Evolutionary conservation across 2,888 invertebrate species (phyloP).

Genomic region (Eristalinus aeneus): DNA sequence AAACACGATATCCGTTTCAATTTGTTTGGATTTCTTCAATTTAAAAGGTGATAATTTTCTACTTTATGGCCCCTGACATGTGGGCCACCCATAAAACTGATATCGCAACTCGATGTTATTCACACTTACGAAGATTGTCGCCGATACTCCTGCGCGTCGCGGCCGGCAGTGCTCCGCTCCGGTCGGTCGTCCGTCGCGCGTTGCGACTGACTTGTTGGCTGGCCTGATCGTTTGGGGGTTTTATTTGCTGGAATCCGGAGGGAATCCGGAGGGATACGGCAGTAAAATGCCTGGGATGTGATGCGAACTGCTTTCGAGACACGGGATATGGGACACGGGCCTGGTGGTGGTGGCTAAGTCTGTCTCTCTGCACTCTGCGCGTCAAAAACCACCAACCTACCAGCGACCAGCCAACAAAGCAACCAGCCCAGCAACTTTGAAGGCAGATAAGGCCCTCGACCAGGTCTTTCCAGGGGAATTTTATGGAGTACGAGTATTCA

Average conservation of each 20-base stretch:
- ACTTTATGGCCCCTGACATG: conserved; percentile 81
- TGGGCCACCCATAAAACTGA: conserved; percentile 81
- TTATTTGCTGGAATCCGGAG: background rate
- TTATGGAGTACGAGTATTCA: conserved; percentile 46
- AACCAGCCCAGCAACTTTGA: conserved; percentile 71
- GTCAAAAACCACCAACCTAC: conserved; percentile 17
- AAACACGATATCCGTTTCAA: conserved; percentile 81
- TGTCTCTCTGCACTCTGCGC: background rate
- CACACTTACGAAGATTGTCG: conserved; percentile 71
- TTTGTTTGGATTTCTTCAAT: conserved; percentile 81
- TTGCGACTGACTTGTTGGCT: conserved; percentile 9
- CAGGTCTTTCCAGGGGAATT: conserved; percentile 56
- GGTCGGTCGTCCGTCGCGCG: conserved; percentile 26
- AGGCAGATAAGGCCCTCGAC: conserved; percentile 61
- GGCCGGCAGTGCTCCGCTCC: background rate
- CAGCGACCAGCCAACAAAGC: conserved; percentile 62
- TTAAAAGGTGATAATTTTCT: conserved; percentile 81
- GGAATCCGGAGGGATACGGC: conserved; percentile 68
- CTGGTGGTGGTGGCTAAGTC: background rate
- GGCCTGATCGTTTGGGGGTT: conserved; percentile 36
- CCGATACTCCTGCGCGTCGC: conserved; percentile 63
- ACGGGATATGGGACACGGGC: conserved; percentile 5
- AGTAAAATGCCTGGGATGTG: conserved; percentile 72
- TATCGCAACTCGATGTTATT: conserved; percentile 75
- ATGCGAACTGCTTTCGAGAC: conserved; percentile 70